Evolutionary conservation across 2,888 invertebrate species (phyloP), one percentile per base, ranked within the genome.

Genomic region (Drosophila tanythrix): DNA sequence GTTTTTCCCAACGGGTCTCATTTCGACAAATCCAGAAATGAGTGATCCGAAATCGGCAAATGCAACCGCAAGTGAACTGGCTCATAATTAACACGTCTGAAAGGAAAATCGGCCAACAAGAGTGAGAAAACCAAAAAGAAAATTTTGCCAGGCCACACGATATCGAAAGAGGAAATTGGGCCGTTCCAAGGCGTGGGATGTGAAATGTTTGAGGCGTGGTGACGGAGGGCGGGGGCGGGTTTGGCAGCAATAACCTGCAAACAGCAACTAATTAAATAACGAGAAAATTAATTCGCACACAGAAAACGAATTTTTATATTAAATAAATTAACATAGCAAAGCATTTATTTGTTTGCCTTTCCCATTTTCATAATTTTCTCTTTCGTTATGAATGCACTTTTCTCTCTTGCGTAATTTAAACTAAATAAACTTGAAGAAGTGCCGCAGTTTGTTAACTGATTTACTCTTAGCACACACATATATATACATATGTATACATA

Each of bases 211-310:
- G 35, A 55, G 65, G 71, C 76, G 52, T 64, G 71, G 56, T 52
- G 8, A 5, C 21, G 43, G 33, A n/a, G 35, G 1, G 3, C 27
- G 10, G 21, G 51, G 55, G n/a, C n/a, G n/a, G 33, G 43, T 13
- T 8, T 38, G 59, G 43, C 62, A 52, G 70, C 74, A 74, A 67
- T 55, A 66, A 81, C 76, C 71, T 71, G 76, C 80, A 81, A 81
- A 72, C 67, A 57, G 69, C 81, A 75, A 76, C 79, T 83, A 79
- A 83, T 88, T 79, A 88, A 84, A 82, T 67, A 70, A 66, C 46
- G 67, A 48, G 27, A 66, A 62, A 74, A 66, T 56, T 66, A 70
- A 71, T 69, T 68, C 61, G 64, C 60, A 65, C 64, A 74, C 66
- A 65, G 72, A 79, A 88, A 85, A 75, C 78, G 76, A 78, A 87